These are phyloP conservation scores for Stegana nigrithorax DNA, from an alignment of 2,888 invertebrate genomes.

Conservation along the genomic window DNA sequence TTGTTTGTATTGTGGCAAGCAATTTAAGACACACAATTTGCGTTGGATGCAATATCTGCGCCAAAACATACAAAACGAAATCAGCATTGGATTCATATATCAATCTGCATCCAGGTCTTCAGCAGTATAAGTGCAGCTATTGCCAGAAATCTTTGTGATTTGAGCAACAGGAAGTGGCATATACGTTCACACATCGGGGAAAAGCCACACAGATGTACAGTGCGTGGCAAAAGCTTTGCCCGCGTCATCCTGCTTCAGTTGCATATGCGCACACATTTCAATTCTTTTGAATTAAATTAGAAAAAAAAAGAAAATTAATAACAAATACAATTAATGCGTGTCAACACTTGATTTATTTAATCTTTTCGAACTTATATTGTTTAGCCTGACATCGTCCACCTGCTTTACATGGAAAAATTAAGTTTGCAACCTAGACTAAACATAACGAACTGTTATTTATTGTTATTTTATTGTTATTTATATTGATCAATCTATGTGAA, in stretches of 20 bases:
- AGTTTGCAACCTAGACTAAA: too few species aligned
- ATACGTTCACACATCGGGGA: slow-evolving; percentile 63
- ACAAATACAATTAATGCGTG: too few species aligned
- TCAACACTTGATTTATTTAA: too few species aligned
- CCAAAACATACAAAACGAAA: slow-evolving; percentile 62
- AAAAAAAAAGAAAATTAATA: too few species aligned
- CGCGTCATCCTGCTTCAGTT: slow-evolving; percentile 68
- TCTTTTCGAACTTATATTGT: too few species aligned
- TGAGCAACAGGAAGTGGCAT: slow-evolving; percentile 59
- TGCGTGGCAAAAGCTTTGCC: slow-evolving; percentile 58
- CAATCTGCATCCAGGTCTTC: slow-evolving; percentile 50
- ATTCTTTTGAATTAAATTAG: too few species aligned
- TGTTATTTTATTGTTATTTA: too few species aligned
- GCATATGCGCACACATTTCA: slow-evolving; percentile 65
- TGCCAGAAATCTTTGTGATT: slow-evolving; percentile 61
- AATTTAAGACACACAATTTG: slow-evolving; percentile 44
- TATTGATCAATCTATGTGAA: too few species aligned
- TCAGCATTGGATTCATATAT: slow-evolving; percentile 55
- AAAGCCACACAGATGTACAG: slow-evolving; percentile 60
- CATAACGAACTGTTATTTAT: too few species aligned
- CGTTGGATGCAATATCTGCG: slow-evolving; percentile 55
- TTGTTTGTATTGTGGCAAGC: slow-evolving; percentile 53
- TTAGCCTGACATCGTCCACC: too few species aligned
- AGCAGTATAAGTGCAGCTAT: slow-evolving; percentile 48
- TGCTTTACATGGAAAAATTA: too few species aligned